A percentile compares a stretch with the other conserved stretches of the same genome.
Evolutionary conservation across 1,140 invertebrate genomes (phyloP).

Genomic region (Drosophila ficusphila): DNA sequence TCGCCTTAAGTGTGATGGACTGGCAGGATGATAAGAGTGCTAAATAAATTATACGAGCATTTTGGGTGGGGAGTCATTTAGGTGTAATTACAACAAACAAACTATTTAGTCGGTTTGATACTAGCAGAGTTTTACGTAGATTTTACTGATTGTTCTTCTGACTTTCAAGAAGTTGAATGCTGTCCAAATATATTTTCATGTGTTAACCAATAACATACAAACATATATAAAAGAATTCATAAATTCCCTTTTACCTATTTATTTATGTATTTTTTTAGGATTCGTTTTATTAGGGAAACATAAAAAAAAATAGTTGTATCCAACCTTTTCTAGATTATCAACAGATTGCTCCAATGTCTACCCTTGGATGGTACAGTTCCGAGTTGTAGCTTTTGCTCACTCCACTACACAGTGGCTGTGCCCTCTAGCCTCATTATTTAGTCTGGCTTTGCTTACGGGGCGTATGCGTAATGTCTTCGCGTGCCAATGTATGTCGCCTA

Average conservation of each 20-base stretch:
- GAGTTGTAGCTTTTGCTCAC: neutral
- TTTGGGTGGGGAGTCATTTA: neutral
- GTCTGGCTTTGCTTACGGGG: constrained; percentile 35
- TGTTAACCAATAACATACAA: too few relatives aligned
- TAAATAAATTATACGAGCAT: constrained; percentile 2
- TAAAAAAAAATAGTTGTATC: too few relatives aligned
- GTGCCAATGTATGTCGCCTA: constrained; percentile 16
- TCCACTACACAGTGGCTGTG: neutral
- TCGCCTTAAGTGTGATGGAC: constrained; percentile 20
- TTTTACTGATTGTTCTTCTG: too few relatives aligned
- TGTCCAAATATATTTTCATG: too few relatives aligned
- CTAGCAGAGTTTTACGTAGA: too few relatives aligned
- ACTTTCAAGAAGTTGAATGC: too few relatives aligned
- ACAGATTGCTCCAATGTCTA: neutral
- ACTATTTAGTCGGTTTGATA: too few relatives aligned
- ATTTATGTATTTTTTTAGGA: too few relatives aligned
- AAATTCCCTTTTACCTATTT: too few relatives aligned
- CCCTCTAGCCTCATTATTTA: constrained; percentile 43
- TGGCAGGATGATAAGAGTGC: constrained; percentile 16
- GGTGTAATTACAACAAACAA: neutral
- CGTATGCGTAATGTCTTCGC: constrained; percentile 51
- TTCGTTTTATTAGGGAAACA: too few relatives aligned
- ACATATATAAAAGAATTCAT: too few relatives aligned
- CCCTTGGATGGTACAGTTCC: neutral
- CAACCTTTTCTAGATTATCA: neutral